Evolutionary conservation across 2,113 vertebrate species (phyloP).

Genomic region (Ariopsis seemanni): DNA sequence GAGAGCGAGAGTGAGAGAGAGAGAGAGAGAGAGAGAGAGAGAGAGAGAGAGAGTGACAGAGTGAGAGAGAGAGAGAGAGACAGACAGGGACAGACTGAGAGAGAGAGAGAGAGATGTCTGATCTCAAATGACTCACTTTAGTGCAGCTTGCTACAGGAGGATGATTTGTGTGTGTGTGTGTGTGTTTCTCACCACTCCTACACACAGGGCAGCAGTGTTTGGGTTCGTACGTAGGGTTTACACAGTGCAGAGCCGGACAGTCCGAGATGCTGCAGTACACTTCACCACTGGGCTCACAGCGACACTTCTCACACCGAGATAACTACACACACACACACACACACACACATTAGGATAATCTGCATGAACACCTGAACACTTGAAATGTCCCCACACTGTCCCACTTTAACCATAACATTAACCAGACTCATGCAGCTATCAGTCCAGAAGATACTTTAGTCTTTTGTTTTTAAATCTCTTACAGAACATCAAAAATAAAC

Average conservation of each 20-base stretch:
- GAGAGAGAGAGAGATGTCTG: not conserved
- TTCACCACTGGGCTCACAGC: conserved; percentile 73
- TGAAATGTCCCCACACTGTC: not conserved
- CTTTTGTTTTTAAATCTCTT: too few relatives aligned
- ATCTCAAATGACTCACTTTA: not conserved
- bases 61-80: not conserved
- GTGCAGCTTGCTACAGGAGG: too few relatives aligned
- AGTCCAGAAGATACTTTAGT: too few relatives aligned
- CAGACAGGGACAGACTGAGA: not conserved
- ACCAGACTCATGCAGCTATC: too few relatives aligned
- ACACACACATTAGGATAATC: not conserved
- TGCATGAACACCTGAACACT: not conserved
- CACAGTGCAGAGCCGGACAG: conserved; percentile 75
- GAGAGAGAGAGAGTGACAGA: not conserved
- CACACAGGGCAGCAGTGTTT: conserved; percentile 79
- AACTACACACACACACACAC: conserved; percentile 58
- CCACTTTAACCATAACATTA: not conserved
- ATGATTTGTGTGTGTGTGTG: conserved; percentile 19
- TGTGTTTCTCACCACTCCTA: conserved; percentile 65
- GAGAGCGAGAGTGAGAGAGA: not conserved
- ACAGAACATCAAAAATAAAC: too few relatives aligned
- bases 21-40: not conserved
- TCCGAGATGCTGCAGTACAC: conserved; percentile 76
- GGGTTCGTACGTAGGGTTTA: conserved; percentile 74
- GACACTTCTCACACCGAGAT: conserved; percentile 75